Evolutionary conservation across 2,113 vertebrate species (phyloP).

Genomic region (Electrona antarctica): DNA sequence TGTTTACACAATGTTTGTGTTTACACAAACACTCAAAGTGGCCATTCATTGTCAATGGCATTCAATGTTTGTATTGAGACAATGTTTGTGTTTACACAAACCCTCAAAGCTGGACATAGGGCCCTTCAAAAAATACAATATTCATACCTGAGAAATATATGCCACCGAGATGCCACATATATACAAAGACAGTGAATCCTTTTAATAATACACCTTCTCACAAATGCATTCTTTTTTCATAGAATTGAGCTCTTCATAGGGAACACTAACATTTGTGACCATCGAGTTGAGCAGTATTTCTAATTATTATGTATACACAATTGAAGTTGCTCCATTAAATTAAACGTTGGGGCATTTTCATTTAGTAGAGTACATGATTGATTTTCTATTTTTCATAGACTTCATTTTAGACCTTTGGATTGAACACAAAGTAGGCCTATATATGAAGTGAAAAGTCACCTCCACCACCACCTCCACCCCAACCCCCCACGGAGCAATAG

Average conservation of each 20-base stretch:
- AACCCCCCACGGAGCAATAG: not conserved
- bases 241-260: not conserved
- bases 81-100: no score
- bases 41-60: no score
- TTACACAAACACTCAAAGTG: no score
- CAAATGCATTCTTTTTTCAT: not conserved
- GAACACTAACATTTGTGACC: not conserved
- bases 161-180: not conserved
- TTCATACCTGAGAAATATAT: not conserved
- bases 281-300: no score
- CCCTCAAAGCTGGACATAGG: no score
- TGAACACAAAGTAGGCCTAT: not conserved
- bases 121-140: no score
- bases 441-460: not conserved
- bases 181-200: not conserved
- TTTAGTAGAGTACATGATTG: not conserved
- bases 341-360: not conserved
- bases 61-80: no score
- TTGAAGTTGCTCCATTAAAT: not conserved
- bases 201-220: not conserved
- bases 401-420: not conserved
- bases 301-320: not conserved
- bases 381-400: not conserved
- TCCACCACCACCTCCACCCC: not conserved
- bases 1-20: no score